These are phyloP conservation scores for Acronicta aceris DNA, from an alignment of 2,888 invertebrate species.

Conservation along the genomic window DNA sequence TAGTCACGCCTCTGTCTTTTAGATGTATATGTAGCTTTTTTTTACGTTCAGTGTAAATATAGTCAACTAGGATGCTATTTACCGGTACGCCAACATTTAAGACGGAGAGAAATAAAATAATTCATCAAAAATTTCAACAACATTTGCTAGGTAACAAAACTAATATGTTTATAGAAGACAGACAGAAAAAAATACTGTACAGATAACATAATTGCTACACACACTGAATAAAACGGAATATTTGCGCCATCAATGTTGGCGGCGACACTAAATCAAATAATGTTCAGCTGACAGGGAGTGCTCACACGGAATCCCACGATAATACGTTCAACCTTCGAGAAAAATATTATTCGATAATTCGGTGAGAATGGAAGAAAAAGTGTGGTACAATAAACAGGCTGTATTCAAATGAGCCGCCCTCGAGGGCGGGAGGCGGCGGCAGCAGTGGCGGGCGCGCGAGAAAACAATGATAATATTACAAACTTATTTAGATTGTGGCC, in stretches of 20 bases:
- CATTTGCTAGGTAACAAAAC: not conserved
- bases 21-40: too few relatives aligned
- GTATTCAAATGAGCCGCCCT: slow-evolving; percentile 84
- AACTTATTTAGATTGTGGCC: slow-evolving; percentile 81
- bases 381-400: slow-evolving; percentile 83
- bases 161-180: slow-evolving; percentile 9
- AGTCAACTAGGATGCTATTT: too few relatives aligned
- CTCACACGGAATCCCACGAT: slow-evolving; percentile 75
- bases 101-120: too few relatives aligned
- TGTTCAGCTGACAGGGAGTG: slow-evolving; percentile 60
- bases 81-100: too few relatives aligned
- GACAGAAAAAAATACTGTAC: slow-evolving; percentile 17
- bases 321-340: slow-evolving; percentile 75
- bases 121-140: not conserved
- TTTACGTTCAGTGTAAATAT: too few relatives aligned
- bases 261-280: slow-evolving; percentile 74
- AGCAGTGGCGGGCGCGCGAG: slow-evolving; percentile 64
- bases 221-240: slow-evolving; percentile 53
- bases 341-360: slow-evolving; percentile 84
- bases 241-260: slow-evolving; percentile 50
- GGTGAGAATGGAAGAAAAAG: slow-evolving; percentile 67
- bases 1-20: too few relatives aligned
- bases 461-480: slow-evolving; percentile 87
- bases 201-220: slow-evolving; percentile 52
- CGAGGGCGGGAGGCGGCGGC: slow-evolving; percentile 61